These are phyloP conservation scores for Neria commutata DNA, from an alignment of 2,888 invertebrate genomes.

Conservation along the genomic window DNA sequence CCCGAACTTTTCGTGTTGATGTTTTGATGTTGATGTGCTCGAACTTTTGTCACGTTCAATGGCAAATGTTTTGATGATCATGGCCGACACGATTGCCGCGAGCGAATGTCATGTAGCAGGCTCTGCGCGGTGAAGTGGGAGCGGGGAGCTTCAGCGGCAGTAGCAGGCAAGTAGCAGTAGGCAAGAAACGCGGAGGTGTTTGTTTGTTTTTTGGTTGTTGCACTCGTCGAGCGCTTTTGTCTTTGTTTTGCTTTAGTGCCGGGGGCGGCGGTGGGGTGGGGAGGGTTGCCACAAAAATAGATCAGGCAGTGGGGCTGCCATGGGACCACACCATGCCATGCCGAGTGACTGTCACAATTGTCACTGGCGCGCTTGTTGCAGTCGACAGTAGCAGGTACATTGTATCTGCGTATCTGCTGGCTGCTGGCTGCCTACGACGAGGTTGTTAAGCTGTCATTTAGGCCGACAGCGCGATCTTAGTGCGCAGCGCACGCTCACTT, in stretches of 20 bases:
- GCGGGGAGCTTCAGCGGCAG: too few species aligned
- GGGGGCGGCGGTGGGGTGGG: neutral
- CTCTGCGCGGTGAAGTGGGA: neutral
- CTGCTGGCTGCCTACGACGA: neutral
- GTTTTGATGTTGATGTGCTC: slow-evolving; percentile 47
- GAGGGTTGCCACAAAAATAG: neutral
- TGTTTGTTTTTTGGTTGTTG: neutral
- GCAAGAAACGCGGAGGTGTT: neutral
- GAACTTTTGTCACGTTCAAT: slow-evolving; percentile 59
- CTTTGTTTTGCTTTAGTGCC: too few species aligned
- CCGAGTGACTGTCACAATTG: slow-evolving; percentile 5
- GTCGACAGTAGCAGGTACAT: slow-evolving; percentile 1
- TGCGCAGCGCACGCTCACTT: neutral
- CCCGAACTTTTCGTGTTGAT: slow-evolving; percentile 25
- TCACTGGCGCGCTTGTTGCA: neutral
- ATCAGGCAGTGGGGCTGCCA: too few species aligned
- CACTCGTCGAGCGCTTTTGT: neutral
- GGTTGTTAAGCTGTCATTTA: slow-evolving; percentile 11
- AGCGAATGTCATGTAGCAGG: neutral
- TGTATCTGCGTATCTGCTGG: neutral
- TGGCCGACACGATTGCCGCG: neutral
- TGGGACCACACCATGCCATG: neutral
- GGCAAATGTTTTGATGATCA: slow-evolving; percentile 42
- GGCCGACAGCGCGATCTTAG: too few species aligned
- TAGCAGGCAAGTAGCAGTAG: too few species aligned